Conservation (phyloP, 2,888 invertebrate species). For the Archaeoteleia sp. region DNA sequence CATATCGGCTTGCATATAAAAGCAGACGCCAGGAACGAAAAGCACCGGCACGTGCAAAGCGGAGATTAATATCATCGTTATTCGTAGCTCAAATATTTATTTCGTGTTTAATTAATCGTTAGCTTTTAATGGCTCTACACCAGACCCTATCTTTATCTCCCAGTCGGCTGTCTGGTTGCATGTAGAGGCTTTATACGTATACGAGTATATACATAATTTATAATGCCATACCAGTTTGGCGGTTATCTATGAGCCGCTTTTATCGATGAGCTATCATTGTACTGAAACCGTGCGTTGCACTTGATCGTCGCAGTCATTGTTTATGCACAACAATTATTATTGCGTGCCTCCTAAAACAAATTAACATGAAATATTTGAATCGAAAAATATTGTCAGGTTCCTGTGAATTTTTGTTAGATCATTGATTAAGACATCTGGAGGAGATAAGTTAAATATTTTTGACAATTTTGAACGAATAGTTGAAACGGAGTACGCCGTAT, state of each 20-base stretch:
- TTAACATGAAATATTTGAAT: no score
- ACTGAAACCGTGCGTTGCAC: slow-evolving; percentile 44
- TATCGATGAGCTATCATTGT: slow-evolving; percentile 58
- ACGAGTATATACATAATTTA: slow-evolving; percentile 45
- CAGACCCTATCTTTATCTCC: slow-evolving; percentile 63
- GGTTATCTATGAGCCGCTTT: slow-evolving; percentile 57
- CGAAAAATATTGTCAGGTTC: no score
- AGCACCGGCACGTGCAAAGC: slow-evolving; percentile 62
- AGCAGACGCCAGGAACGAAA: slow-evolving; percentile 42
- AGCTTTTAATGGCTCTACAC: slow-evolving; percentile 66
- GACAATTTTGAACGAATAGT: not conserved
- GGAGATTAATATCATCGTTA: slow-evolving; percentile 70
- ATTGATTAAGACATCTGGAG: no score
- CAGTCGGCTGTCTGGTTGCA: slow-evolving; percentile 56
- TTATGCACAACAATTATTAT: slow-evolving; percentile 41
- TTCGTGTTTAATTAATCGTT: slow-evolving; percentile 71
- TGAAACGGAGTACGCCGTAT: not conserved
- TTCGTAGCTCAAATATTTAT: slow-evolving; percentile 71
- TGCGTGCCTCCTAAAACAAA: slow-evolving; percentile 15
- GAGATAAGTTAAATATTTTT: no score
- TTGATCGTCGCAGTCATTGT: slow-evolving; percentile 48
- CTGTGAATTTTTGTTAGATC: no score
- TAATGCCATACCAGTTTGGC: slow-evolving; percentile 49
- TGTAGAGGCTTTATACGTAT: slow-evolving; percentile 40
- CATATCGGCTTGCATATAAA: slow-evolving; percentile 41